Conservation (phyloP, 2,888 invertebrate genomes). For the Troides oblongomaculatus region DNA sequence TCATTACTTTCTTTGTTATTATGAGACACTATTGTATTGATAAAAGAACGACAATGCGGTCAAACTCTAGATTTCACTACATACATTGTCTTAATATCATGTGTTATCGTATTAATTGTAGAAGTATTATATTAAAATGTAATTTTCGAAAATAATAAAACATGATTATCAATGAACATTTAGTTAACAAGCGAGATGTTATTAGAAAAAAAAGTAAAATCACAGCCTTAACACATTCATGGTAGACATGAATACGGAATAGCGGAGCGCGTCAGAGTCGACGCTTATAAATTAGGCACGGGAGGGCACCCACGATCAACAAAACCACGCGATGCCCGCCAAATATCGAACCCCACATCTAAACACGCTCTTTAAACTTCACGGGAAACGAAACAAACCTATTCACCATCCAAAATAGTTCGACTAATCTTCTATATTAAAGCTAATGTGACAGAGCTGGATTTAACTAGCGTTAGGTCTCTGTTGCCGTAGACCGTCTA, state of each 20-base stretch:
- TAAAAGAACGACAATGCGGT: no score
- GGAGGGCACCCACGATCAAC: constrained; percentile 55
- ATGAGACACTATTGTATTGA: no score
- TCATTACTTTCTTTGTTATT: no score
- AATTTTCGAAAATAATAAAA: background rate
- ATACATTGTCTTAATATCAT: no score
- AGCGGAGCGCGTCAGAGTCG: constrained; percentile 64
- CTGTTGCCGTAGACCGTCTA: no score
- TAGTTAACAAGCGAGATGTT: constrained; percentile 1
- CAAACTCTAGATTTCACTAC: no score
- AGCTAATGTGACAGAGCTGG: no score
- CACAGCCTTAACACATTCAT: constrained; percentile 23
- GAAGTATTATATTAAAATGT: background rate
- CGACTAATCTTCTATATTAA: no score
- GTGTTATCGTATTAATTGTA: background rate
- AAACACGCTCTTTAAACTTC: constrained; percentile 49
- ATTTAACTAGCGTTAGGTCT: no score
- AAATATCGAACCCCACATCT: constrained; percentile 69
- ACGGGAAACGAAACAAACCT: constrained; percentile 40
- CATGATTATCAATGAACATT: background rate
- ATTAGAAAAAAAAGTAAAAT: constrained; percentile 5
- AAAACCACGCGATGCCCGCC: constrained; percentile 59
- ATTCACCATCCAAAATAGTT: no score
- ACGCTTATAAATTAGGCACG: constrained; percentile 75
- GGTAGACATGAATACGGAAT: constrained; percentile 48